phyloP scores from a whole-genome alignment of 2,888 invertebrate species.

The Melinaea marsaeus region DNA sequence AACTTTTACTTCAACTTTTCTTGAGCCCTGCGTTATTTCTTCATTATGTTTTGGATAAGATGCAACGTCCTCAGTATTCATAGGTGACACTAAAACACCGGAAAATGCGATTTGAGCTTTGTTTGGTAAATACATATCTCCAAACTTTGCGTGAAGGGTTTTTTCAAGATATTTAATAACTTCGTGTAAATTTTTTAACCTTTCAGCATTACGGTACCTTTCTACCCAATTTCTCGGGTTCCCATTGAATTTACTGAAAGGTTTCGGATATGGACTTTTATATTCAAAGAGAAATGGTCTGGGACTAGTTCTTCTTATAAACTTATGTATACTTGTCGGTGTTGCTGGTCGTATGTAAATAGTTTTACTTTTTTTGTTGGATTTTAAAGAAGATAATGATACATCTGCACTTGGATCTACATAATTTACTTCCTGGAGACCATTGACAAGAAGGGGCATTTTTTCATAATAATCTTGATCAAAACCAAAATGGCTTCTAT shows the following conservation, averaged over 20 bases:
- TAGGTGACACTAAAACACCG: slow-evolving; percentile 61
- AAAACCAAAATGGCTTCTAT: slow-evolving; percentile 62
- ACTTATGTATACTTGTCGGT: slow-evolving; percentile 37
- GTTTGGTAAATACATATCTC: slow-evolving; percentile 54
- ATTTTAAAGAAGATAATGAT: slow-evolving; percentile 23
- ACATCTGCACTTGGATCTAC: slow-evolving; percentile 51
- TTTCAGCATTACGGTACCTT: slow-evolving; percentile 65
- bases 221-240: slow-evolving; percentile 66
- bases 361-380: slow-evolving; percentile 29
- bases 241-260: slow-evolving; percentile 56
- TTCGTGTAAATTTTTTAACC: slow-evolving; percentile 65
- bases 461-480: slow-evolving; percentile 71
- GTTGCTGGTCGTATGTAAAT: slow-evolving; percentile 35
- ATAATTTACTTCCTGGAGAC: slow-evolving; percentile 64
- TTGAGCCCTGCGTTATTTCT: slow-evolving; percentile 41
- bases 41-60: slow-evolving; percentile 33
- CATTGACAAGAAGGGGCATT: slow-evolving; percentile 71
- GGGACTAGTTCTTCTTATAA: slow-evolving; percentile 66
- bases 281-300: slow-evolving; percentile 72
- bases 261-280: slow-evolving; percentile 59
- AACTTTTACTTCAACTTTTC: slow-evolving; percentile 41
- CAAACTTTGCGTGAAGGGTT: slow-evolving; percentile 67
- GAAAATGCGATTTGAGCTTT: slow-evolving; percentile 61
- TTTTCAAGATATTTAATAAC: slow-evolving; percentile 68
- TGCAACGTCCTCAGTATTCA: slow-evolving; percentile 38